Conservation (phyloP, 2,113 vertebrate genomes). For the Pelecanus crispus region DNA sequence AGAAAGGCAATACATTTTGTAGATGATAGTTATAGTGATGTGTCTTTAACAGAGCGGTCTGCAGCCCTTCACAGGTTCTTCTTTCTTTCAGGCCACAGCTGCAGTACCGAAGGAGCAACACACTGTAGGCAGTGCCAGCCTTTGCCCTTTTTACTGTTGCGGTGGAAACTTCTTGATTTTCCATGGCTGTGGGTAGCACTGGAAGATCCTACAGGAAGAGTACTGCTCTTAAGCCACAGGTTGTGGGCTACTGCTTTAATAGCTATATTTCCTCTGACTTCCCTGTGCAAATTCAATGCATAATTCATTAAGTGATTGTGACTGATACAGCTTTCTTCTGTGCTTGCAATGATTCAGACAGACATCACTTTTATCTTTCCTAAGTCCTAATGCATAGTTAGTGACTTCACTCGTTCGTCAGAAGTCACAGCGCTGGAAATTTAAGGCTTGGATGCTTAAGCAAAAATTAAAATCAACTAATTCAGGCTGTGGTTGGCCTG, state of each 20-base stretch:
- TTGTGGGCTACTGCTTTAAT: not conserved
- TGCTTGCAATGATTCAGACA: not conserved
- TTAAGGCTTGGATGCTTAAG: not conserved
- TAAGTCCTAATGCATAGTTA: not conserved
- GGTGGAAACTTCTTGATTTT: not conserved
- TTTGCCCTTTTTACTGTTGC: not conserved
- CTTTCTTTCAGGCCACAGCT: no score
- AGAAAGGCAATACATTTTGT: accelerated
- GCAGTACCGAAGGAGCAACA: not conserved
- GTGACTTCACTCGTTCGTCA: not conserved
- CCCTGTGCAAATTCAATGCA: not conserved
- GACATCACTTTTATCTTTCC: not conserved
- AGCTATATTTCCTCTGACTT: not conserved
- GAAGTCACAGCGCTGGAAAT: not conserved
- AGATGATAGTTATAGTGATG: not conserved
- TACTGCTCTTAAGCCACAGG: not conserved
- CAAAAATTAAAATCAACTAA: not conserved
- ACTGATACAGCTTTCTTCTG: not conserved
- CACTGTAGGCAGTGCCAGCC: not conserved
- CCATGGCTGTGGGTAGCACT: not conserved
- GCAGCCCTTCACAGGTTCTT: not conserved
- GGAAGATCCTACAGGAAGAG: not conserved
- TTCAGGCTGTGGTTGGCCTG: not conserved
- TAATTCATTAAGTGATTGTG: not conserved
- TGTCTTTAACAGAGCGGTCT: not conserved